Evolutionary conservation across 2,888 invertebrate genomes (phyloP).

Genomic region (Tenthredo livida): DNA sequence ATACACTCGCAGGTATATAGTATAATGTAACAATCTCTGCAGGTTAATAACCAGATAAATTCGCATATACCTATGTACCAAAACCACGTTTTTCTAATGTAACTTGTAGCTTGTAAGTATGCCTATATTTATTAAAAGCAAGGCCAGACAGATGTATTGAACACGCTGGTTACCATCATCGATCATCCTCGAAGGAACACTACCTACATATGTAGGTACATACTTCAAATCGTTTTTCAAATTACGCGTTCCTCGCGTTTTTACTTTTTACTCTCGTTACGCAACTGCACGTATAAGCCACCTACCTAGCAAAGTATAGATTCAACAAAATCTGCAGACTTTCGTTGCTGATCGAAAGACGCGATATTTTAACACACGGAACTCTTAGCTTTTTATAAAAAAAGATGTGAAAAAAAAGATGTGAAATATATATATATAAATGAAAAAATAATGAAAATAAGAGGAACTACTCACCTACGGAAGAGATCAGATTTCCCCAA

Average conservation of each 20-base stretch:
- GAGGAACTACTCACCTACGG: conserved; percentile 84
- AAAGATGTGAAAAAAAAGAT: background rate
- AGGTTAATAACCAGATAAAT: conserved; percentile 11
- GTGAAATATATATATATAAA: background rate
- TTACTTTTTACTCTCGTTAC: background rate
- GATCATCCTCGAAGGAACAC: background rate
- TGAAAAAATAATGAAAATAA: background rate
- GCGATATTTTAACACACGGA: background rate
- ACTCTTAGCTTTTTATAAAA: background rate
- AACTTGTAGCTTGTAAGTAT: too few relatives aligned
- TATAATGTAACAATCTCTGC: background rate
- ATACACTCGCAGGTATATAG: background rate
- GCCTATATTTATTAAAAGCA: background rate
- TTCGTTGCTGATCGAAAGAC: background rate
- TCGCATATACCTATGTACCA: background rate
- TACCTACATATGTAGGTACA: background rate
- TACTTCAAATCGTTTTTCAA: background rate
- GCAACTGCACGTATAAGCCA: too few relatives aligned
- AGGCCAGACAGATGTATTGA: background rate
- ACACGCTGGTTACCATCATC: background rate
- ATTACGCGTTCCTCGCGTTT: background rate
- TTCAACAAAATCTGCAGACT: background rate
- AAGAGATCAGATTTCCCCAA: conserved; percentile 98
- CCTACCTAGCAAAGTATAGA: too few relatives aligned
- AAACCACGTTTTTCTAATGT: background rate